Evolutionary conservation across 2,888 invertebrate genomes (phyloP).

Genomic region (Megastigmus dorsalis): DNA sequence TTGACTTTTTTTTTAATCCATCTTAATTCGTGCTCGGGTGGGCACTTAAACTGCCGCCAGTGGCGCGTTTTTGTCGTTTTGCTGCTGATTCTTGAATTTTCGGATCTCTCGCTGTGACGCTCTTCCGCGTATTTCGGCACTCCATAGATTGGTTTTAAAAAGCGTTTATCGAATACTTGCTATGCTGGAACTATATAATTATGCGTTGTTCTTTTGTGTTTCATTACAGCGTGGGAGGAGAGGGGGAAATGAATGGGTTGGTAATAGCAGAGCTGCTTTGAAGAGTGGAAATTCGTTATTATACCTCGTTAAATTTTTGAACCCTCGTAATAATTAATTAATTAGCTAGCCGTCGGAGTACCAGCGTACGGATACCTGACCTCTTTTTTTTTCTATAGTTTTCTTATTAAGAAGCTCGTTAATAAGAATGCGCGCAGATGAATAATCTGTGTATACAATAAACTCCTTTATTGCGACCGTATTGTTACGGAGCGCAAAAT

Average conservation of each 20-base stretch:
- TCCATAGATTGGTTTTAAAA: background rate
- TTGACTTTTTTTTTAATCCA: too few species aligned
- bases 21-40: too few species aligned
- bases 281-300: slow-evolving; percentile 2
- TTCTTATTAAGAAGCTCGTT: slow-evolving; percentile 10
- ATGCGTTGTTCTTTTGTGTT: background rate
- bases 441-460: too few species aligned
- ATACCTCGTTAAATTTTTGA: background rate
- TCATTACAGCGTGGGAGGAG: background rate
- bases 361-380: background rate
- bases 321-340: slow-evolving; percentile 13
- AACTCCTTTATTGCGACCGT: too few species aligned
- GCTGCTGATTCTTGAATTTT: background rate
- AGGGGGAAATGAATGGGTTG: background rate
- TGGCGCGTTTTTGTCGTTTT: too few species aligned
- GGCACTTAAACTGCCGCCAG: too few species aligned
- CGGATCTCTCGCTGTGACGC: too few species aligned
- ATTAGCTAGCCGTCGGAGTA: background rate
- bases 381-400: too few species aligned
- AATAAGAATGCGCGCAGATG: too few species aligned
- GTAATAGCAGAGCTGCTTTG: background rate
- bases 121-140: background rate
- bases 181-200: slow-evolving; percentile 10
- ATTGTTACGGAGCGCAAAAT: too few species aligned
- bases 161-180: background rate